phyloP scores from a whole-genome alignment of 64 coral and sea anemone genomes.

The Montipora foliosa region DNA sequence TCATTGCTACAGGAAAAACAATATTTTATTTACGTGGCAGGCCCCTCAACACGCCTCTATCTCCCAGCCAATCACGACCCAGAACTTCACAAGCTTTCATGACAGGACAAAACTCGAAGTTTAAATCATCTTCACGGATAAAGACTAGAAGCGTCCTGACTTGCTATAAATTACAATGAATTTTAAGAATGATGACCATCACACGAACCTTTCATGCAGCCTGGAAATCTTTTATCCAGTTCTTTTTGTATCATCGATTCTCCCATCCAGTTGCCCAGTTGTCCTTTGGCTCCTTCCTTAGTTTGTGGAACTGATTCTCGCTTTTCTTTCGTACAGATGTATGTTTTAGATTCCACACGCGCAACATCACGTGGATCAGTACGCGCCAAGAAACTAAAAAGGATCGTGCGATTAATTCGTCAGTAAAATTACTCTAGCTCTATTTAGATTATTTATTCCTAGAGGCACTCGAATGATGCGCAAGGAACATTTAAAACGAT shows the following conservation, averaged over 20 bases:
- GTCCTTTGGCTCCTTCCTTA: conserved; percentile 75
- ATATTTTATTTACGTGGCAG: conserved; percentile 48
- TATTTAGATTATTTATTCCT: background rate
- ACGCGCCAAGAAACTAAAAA: conserved; percentile 75
- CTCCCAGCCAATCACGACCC: conserved; percentile 65
- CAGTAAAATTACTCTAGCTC: background rate
- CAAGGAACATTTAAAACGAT: background rate
- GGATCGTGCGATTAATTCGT: background rate
- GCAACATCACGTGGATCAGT: conserved; percentile 93
- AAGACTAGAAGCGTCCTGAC: too few relatives aligned
- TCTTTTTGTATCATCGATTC: conserved; percentile 68
- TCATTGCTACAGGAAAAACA: background rate
- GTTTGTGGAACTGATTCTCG: conserved; percentile 72
- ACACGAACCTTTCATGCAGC: conserved; percentile 92
- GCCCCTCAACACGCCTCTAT: conserved; percentile 75
- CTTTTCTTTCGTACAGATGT: conserved; percentile 83
- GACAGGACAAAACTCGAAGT: conserved; percentile 13
- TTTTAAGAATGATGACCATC: background rate
- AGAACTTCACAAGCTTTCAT: background rate
- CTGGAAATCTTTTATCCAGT: conserved; percentile 90
- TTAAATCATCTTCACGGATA: background rate
- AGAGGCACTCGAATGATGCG: background rate
- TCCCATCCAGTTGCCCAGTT: conserved; percentile 86
- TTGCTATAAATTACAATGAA: too few relatives aligned
- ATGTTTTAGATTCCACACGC: conserved; percentile 91